Conservation (phyloP, 2,797 vertebrate species). For the Pseudomugil gertrudae region DNA sequence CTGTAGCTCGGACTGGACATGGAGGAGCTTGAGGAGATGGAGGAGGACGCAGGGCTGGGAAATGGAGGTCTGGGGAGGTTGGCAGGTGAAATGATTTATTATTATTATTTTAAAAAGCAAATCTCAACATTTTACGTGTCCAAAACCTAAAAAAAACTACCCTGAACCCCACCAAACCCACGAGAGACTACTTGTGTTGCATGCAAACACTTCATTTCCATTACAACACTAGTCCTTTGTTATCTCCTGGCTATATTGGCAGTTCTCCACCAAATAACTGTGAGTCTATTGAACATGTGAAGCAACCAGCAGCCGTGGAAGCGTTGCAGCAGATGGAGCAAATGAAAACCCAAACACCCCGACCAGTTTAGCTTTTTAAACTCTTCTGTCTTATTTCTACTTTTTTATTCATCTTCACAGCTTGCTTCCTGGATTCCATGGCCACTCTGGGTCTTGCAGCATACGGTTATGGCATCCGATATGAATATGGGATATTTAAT, state of each 20-base stretch:
- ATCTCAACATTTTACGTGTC: neutral
- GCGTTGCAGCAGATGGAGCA: neutral
- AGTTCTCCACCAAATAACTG: slow-evolving; percentile 22
- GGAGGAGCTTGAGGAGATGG: slow-evolving; percentile 96
- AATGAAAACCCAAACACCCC: neutral
- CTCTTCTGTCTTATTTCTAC: slow-evolving; percentile 1
- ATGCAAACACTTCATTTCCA: neutral
- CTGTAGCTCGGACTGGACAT: slow-evolving; percentile 94
- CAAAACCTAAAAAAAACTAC: neutral
- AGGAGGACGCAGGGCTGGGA: slow-evolving; percentile 95
- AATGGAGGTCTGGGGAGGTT: slow-evolving; percentile 96
- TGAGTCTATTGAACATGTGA: neutral
- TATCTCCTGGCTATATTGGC: neutral
- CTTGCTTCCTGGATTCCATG: slow-evolving; percentile 89
- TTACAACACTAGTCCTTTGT: slow-evolving; percentile 7
- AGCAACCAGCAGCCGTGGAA: slow-evolving; percentile 18
- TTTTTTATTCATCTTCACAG: slow-evolving; percentile 47
- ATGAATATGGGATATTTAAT: slow-evolving; percentile 98
- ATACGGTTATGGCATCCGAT: slow-evolving; percentile 96
- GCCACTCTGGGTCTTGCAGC: slow-evolving; percentile 95
- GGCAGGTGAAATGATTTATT: slow-evolving; percentile 85
- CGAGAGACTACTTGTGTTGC: neutral
- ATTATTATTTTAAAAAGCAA: neutral
- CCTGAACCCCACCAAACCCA: neutral
- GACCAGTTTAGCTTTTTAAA: neutral